Conservation (phyloP, 2,113 vertebrate genomes). For the Oncorhynchus tshawytscha region DNA sequence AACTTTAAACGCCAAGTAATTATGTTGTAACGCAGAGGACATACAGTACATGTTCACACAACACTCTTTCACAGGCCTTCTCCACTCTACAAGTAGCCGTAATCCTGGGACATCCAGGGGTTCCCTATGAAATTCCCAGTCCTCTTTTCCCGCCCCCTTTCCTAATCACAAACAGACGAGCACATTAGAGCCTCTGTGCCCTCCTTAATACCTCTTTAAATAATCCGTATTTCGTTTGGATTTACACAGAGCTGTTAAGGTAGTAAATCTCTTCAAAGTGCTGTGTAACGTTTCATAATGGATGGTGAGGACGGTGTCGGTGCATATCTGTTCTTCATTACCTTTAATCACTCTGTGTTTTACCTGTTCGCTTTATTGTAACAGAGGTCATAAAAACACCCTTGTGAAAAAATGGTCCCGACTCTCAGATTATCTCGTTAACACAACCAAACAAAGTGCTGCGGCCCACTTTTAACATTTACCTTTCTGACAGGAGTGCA, state of each 20-base stretch:
- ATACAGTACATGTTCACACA: slow-evolving; percentile 48
- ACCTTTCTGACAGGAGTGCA: not conserved
- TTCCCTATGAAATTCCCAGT: slow-evolving; percentile 65
- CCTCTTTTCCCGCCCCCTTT: slow-evolving; percentile 48
- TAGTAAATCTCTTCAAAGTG: slow-evolving; percentile 83
- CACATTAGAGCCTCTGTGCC: slow-evolving; percentile 61
- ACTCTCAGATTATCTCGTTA: slow-evolving; percentile 75
- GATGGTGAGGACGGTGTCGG: slow-evolving; percentile 68
- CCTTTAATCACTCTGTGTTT: slow-evolving; percentile 78
- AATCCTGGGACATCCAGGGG: slow-evolving; percentile 57
- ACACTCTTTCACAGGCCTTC: slow-evolving; percentile 38
- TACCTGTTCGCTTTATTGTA: slow-evolving; percentile 79
- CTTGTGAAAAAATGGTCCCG: slow-evolving; percentile 72
- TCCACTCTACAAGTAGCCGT: slow-evolving; percentile 46
- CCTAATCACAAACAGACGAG: slow-evolving; percentile 74
- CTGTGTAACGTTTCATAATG: slow-evolving; percentile 79
- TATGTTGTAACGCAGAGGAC: slow-evolving; percentile 56
- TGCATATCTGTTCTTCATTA: slow-evolving; percentile 80
- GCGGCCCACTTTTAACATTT: slow-evolving; percentile 22
- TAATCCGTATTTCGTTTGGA: slow-evolving; percentile 81
- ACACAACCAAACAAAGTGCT: slow-evolving; percentile 64
- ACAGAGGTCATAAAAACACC: slow-evolving; percentile 75
- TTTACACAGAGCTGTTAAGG: slow-evolving; percentile 74
- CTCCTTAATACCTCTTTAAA: slow-evolving; percentile 80
- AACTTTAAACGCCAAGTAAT: slow-evolving; percentile 66